Evolutionary conservation across 2,113 vertebrate genomes (phyloP).

Genomic region (Rissa tridactyla): DNA sequence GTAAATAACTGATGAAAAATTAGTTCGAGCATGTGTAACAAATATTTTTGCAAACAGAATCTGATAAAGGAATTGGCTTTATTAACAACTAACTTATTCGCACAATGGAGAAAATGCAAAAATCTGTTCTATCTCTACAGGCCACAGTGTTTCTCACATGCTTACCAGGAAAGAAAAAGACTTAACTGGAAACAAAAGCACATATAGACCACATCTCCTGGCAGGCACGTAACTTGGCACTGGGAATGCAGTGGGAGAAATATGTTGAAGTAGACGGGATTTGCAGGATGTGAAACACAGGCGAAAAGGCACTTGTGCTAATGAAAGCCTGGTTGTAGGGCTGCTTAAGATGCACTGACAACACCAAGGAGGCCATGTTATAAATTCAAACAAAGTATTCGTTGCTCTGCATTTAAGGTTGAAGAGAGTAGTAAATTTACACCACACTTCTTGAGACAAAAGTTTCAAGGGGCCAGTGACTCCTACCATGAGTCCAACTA

Average conservation of each 20-base stretch:
- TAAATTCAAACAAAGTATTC: neutral
- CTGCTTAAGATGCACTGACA: neutral
- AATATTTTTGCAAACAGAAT: constrained; percentile 33
- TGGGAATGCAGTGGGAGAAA: neutral
- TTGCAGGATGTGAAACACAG: neutral
- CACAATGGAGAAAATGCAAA: neutral
- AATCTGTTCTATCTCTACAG: neutral
- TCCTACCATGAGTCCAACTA: fast-evolving
- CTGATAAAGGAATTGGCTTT: constrained; percentile 24
- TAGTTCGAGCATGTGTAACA: neutral
- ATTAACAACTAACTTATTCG: constrained; percentile 4
- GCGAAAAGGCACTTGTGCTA: neutral
- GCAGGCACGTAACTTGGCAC: neutral
- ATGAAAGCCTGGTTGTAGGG: neutral
- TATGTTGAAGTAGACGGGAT: neutral
- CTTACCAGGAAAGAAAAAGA: neutral
- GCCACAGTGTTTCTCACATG: neutral
- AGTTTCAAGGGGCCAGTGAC: neutral
- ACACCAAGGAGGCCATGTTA: neutral
- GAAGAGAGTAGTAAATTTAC: neutral
- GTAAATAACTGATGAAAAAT: constrained; percentile 38
- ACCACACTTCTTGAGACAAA: neutral
- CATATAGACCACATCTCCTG: neutral
- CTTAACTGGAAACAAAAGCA: constrained; percentile 3
- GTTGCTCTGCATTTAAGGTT: neutral